Evolutionary conservation across 2,797 vertebrate species (phyloP).

Genomic region (Oreochromis mossambicus): DNA sequence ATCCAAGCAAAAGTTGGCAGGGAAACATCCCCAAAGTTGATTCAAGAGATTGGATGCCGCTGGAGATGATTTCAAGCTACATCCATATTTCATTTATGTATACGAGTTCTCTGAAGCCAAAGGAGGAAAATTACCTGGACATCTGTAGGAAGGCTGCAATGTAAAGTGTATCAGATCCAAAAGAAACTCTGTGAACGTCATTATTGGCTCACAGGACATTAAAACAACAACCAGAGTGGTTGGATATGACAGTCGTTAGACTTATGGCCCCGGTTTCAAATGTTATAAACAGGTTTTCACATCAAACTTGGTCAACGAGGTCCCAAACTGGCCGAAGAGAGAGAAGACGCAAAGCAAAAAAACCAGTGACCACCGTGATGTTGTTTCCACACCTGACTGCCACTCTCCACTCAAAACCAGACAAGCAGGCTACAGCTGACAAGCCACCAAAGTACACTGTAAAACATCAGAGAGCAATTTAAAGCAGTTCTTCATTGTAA

Average conservation of each 20-base stretch:
- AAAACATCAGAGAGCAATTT: neutral
- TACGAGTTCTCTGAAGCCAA: constrained; percentile 13
- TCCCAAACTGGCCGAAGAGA: neutral
- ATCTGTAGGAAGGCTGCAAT: constrained; percentile 24
- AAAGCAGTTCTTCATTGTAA: neutral
- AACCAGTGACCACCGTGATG: constrained; percentile 8
- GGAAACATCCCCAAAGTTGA: constrained; percentile 66
- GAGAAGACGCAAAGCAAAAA: neutral
- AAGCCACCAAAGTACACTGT: neutral
- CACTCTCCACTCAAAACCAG: neutral
- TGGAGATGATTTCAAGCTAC: constrained; percentile 53
- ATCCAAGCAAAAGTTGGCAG: constrained; percentile 72
- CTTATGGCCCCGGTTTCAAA: constrained; percentile 20
- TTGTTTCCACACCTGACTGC: constrained; percentile 15
- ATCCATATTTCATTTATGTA: constrained; percentile 52
- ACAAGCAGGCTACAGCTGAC: neutral
- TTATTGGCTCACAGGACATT: constrained; percentile 11
- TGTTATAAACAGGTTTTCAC: constrained; percentile 26
- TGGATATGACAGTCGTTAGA: constrained; percentile 4
- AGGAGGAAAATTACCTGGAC: constrained; percentile 17
- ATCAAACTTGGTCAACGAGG: constrained; percentile 11
- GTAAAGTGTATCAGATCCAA: constrained; percentile 21
- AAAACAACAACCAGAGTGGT: neutral
- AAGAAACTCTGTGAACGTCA: constrained; percentile 48
- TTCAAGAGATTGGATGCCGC: constrained; percentile 60